Conservation (phyloP, 2,888 invertebrate genomes). For the Apotomis betuletana region DNA sequence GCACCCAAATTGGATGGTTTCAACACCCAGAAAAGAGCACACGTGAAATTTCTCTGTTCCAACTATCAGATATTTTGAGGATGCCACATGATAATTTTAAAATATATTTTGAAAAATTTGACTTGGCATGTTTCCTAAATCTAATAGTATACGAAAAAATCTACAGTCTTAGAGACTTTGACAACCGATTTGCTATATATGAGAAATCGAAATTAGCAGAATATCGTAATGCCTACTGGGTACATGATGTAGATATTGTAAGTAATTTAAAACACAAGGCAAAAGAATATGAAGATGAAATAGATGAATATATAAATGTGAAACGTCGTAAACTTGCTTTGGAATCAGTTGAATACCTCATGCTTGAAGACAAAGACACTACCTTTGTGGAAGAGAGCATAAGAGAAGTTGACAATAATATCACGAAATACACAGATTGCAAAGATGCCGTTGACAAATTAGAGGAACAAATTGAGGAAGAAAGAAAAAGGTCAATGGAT, state of each 20-base stretch:
- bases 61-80: constrained; percentile 64
- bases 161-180: constrained; percentile 71
- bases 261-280: constrained; percentile 68
- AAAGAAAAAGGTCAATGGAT: constrained; percentile 71
- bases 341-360: constrained; percentile 69
- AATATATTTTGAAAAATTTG: constrained; percentile 69
- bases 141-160: constrained; percentile 82
- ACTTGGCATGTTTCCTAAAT: constrained; percentile 82
- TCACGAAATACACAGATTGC: constrained; percentile 65
- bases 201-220: constrained; percentile 79
- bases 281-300: constrained; percentile 67
- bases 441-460: constrained; percentile 71
- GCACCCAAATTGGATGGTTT: constrained; percentile 77
- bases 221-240: constrained; percentile 84
- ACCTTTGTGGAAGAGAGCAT: constrained; percentile 70
- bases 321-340: constrained; percentile 75
- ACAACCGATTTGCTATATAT: constrained; percentile 82
- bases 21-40: constrained; percentile 75
- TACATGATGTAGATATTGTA: constrained; percentile 74
- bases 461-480: constrained; percentile 76
- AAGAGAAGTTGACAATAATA: constrained; percentile 62
- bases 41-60: constrained; percentile 76
- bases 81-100: constrained; percentile 68
- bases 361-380: constrained; percentile 71
- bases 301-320: constrained; percentile 66